These are phyloP conservation scores for Caenorhabditis brenneri DNA, from an alignment of 1,140 invertebrate genomes.

Conservation along the genomic window DNA sequence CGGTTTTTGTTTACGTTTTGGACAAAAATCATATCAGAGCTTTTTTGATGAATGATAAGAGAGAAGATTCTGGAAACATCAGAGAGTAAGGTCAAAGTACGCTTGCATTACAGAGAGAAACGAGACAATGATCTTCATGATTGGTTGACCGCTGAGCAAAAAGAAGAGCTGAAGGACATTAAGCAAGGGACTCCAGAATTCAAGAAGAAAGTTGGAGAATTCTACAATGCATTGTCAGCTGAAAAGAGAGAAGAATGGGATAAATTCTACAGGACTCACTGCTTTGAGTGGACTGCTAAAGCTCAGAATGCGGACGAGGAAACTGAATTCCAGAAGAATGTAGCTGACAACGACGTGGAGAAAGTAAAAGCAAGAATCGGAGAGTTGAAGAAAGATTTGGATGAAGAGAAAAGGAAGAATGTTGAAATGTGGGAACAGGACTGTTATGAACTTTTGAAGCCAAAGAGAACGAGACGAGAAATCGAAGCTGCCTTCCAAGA, in stretches of 20 bases:
- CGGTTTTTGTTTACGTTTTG: constrained; percentile 8
- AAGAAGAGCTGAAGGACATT: constrained; percentile 18
- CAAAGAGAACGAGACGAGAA: constrained; percentile 26
- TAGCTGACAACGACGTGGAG: not conserved
- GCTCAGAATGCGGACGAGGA: not conserved
- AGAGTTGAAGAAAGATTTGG: constrained; percentile 11
- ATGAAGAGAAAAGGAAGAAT: not conserved
- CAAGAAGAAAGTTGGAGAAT: constrained; percentile 30
- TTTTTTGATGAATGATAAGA: not conserved
- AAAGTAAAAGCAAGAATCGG: not conserved
- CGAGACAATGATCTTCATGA: constrained; percentile 34
- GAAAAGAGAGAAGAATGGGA: constrained; percentile 29
- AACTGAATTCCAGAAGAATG: not conserved
- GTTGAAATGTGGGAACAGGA: constrained; percentile 36
- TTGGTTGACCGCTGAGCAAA: constrained; percentile 43
- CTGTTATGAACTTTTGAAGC: constrained; percentile 13
- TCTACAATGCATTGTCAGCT: not conserved
- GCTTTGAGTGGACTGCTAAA: constrained; percentile 25
- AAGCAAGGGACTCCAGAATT: not conserved
- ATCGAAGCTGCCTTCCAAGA: constrained; percentile 30
- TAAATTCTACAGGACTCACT: not conserved
- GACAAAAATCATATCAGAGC: not conserved
- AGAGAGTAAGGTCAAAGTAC: not conserved
- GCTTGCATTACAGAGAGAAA: not conserved
- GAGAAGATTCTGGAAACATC: constrained; percentile 4